phyloP scores from a whole-genome alignment of 2,797 vertebrate genomes.

The Hyperoplus lanceolatus region DNA sequence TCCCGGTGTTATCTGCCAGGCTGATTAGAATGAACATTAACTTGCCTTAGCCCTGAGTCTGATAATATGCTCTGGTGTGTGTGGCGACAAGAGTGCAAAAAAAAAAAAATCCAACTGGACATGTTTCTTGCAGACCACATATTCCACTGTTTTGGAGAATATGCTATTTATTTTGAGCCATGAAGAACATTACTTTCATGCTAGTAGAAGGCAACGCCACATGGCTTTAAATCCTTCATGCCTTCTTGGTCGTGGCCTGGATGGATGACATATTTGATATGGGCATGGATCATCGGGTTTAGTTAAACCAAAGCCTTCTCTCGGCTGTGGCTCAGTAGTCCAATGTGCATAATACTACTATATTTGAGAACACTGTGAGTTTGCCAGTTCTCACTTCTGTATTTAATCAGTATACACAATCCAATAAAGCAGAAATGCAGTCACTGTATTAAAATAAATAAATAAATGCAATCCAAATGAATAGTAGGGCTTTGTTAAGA shows the following conservation, averaged over 20 bases:
- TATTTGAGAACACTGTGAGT: conserved; percentile 40
- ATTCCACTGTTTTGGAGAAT: conserved; percentile 24
- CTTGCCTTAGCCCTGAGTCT: conserved; percentile 73
- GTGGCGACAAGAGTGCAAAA: conserved; percentile 49
- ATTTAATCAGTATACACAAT: conserved; percentile 41
- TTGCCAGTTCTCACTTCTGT: conserved; percentile 42
- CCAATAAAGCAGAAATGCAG: conserved; percentile 42
- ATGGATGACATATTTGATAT: conserved; percentile 78
- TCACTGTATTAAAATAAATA: conserved; percentile 27
- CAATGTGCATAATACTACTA: conserved; percentile 57
- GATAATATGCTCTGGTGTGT: conserved; percentile 60
- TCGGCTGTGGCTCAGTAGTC: conserved; percentile 55
- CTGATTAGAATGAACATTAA: conserved; percentile 85
- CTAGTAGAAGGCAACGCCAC: conserved; percentile 47
- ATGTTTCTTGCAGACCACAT: conserved; percentile 40
- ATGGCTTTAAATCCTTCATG: conserved; percentile 58
- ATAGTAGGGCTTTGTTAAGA: conserved; percentile 69
- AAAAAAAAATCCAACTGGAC: conserved; percentile 26
- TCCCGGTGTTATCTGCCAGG: conserved; percentile 77
- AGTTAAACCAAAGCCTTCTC: conserved; percentile 68
- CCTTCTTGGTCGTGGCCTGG: conserved; percentile 57
- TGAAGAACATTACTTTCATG: conserved; percentile 40
- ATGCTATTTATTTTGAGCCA: conserved; percentile 36
- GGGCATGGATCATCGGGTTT: conserved; percentile 78
- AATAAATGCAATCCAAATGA: conserved; percentile 45